Conservation (phyloP, 2,888 invertebrate genomes). For the Ypsolopha sequella region DNA sequence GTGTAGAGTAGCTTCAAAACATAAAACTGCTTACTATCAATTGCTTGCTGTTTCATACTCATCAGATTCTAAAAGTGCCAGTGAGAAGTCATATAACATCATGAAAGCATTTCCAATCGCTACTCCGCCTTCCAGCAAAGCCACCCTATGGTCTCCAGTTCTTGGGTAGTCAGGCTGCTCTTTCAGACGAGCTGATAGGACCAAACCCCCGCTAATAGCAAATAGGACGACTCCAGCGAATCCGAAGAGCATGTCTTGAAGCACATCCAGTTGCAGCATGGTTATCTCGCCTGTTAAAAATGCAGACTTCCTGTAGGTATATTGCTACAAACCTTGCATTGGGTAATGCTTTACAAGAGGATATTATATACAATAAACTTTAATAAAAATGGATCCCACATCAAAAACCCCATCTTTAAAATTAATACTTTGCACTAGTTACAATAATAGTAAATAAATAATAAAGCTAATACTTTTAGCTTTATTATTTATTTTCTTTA, state of each 20-base stretch:
- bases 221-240: constrained; percentile 45
- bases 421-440: too few species aligned
- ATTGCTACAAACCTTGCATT: too few species aligned
- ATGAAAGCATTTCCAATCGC: constrained; percentile 38
- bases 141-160: constrained; percentile 39
- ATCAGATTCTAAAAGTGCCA: constrained; percentile 59
- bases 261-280: constrained; percentile 54
- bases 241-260: constrained; percentile 60
- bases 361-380: too few species aligned
- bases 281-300: constrained; percentile 43
- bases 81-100: constrained; percentile 49
- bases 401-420: too few species aligned
- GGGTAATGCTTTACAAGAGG: too few species aligned
- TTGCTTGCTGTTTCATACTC: constrained; percentile 52
- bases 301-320: too few species aligned
- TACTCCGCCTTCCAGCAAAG: constrained; percentile 32
- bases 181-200: constrained; percentile 31
- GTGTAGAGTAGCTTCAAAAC: not conserved
- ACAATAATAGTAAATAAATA: too few species aligned
- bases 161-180: constrained; percentile 23
- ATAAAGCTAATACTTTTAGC: too few species aligned
- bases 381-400: too few species aligned
- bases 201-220: constrained; percentile 39
- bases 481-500: too few species aligned
- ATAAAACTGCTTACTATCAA: constrained; percentile 16